These are phyloP conservation scores for Gymnoscopelus microlampas DNA, from an alignment of 2,797 vertebrate genomes.

Conservation along the genomic window DNA sequence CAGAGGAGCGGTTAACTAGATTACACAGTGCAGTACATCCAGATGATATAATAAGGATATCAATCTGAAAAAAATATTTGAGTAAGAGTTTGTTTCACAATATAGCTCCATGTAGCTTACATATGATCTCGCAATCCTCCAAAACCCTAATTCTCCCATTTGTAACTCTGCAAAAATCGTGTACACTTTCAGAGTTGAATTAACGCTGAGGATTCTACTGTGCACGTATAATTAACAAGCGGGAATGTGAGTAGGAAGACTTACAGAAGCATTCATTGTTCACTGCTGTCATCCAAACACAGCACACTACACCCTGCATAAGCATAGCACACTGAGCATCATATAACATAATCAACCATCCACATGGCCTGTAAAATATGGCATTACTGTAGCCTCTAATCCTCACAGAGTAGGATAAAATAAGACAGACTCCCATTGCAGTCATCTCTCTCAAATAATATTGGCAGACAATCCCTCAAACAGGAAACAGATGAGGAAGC, in stretches of 20 bases:
- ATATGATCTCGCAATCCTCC: too few species aligned
- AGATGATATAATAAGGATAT: too few species aligned
- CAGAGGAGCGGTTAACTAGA: constrained; percentile 34
- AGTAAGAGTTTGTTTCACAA: too few species aligned
- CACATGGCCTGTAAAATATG: constrained; percentile 55
- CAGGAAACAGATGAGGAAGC: constrained; percentile 15
- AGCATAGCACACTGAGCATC: neutral
- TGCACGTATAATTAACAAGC: too few species aligned
- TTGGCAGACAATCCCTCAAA: constrained; percentile 22
- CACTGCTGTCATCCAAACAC: constrained; percentile 16
- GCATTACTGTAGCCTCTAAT: constrained; percentile 58
- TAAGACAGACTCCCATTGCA: constrained; percentile 40
- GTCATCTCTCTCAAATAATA: constrained; percentile 43
- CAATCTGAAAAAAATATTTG: too few species aligned
- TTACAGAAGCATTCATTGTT: neutral
- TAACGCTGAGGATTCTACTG: too few species aligned
- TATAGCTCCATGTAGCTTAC: too few species aligned
- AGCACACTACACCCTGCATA: constrained; percentile 13
- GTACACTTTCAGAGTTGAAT: too few species aligned
- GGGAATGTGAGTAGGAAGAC: too few species aligned
- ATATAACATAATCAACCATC: neutral
- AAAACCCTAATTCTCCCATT: too few species aligned
- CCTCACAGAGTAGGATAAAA: constrained; percentile 55
- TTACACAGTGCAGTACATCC: constrained; percentile 23
- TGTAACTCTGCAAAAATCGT: too few species aligned